Evolutionary conservation across 2,113 vertebrate species (phyloP).

Genomic region (Calyptommatus sinebrachiatus): DNA sequence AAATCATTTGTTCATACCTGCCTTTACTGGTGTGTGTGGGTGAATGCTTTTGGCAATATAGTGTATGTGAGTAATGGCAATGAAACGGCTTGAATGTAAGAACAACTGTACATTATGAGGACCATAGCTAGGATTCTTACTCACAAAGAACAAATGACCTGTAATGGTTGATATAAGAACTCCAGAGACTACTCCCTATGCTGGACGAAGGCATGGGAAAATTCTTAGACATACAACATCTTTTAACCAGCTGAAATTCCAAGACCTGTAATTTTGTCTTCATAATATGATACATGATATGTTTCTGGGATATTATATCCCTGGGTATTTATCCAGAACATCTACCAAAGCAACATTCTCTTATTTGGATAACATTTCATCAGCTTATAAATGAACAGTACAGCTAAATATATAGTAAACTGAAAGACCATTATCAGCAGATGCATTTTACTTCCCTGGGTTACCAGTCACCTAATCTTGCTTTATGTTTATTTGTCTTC

Average conservation of each 20-base stretch:
- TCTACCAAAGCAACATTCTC: conserved; percentile 34
- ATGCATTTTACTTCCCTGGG: conserved; percentile 40
- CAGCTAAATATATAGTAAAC: conserved; percentile 52
- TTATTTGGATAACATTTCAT: conserved; percentile 57
- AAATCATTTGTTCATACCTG: too few relatives aligned
- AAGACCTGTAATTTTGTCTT: conserved; percentile 57
- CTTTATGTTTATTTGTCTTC: conserved; percentile 29
- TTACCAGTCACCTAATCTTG: conserved; percentile 41
- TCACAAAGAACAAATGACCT: neutral
- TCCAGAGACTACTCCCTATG: conserved; percentile 13
- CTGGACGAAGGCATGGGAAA: conserved; percentile 58
- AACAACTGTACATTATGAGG: neutral
- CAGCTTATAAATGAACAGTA: conserved; percentile 57
- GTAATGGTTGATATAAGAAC: neutral
- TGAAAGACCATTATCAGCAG: conserved; percentile 49
- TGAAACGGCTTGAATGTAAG: neutral
- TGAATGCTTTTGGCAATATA: neutral
- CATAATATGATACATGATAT: conserved; percentile 46
- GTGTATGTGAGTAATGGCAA: neutral
- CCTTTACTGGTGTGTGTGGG: too few relatives aligned
- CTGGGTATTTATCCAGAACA: conserved; percentile 61
- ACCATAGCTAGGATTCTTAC: neutral
- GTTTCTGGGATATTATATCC: conserved; percentile 50
- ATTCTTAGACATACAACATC: conserved; percentile 46
- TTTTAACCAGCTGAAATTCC: conserved; percentile 59